These are phyloP conservation scores for Patagioenas fasciata DNA, from an alignment of 2,113 vertebrate species.

Conservation along the genomic window DNA sequence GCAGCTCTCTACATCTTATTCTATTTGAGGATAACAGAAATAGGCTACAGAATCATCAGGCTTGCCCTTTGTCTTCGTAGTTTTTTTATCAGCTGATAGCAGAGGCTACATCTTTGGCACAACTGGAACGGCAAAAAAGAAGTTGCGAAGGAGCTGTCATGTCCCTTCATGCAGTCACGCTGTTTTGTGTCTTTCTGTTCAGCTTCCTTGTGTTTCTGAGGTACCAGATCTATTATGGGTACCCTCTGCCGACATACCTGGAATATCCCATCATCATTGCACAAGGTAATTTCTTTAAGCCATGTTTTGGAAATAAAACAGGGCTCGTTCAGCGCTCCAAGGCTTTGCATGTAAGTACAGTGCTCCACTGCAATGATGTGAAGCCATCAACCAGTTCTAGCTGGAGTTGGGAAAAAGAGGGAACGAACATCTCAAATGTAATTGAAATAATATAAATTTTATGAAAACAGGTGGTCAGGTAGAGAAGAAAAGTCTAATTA, in stretches of 20 bases:
- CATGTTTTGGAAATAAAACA: background rate
- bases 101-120: background rate
- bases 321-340: background rate
- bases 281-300: constrained; percentile 83
- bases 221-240: constrained; percentile 91
- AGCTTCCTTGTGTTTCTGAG: constrained; percentile 93
- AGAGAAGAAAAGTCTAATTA: background rate
- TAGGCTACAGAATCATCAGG: background rate
- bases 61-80: background rate
- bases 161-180: background rate
- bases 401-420: background rate
- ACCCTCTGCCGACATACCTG: constrained; percentile 89
- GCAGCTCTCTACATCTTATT: background rate
- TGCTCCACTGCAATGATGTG: background rate
- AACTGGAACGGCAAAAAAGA: background rate
- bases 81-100: background rate
- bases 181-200: constrained; percentile 10
- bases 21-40: background rate
- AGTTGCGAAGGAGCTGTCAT: background rate
- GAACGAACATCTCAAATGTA: background rate
- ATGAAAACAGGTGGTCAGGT: background rate
- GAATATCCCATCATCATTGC: constrained; percentile 92
- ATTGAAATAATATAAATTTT: background rate
- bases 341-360: background rate
- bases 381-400: background rate